Base-by-base conservation (phyloP, 2,888 invertebrate genomes). In the Calliopum simillimum region DNA sequence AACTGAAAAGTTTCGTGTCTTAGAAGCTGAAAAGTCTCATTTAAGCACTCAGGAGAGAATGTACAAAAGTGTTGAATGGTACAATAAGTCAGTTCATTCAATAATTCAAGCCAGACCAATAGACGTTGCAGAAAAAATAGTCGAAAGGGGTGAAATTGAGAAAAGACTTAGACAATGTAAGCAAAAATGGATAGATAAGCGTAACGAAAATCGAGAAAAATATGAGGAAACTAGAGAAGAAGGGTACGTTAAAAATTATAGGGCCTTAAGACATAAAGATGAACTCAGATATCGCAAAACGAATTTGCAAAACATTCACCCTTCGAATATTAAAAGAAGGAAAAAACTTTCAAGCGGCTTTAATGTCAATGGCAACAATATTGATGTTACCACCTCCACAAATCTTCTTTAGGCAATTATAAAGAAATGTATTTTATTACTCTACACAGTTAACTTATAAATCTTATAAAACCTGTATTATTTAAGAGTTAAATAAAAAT, bases 291-390 rank as follows among this genome's bases (percentile, higher is more conserved):
- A 71, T 14, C 51, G 64, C 19, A 68, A 47, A 65, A 12, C 65
- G 16, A 69, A 65, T 19, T 23, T 71, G 33, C 47, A 63, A 46
- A 62, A 53, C 44, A 47, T 64, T 41, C 64, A 69, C 14, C 55
- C 64, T 14, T 69, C 23, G n/a, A 73, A 72, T 23, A 72, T 71
- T 58, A 75, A 73, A 73, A 55, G 70, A 71, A 66, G 53, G 25
- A 73, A 66, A 16, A 59, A 71, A 70, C 70, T 74, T 72, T 69
- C 66, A 72, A 64, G 71, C 23, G 13, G 71, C 14, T 21, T 59
- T 47, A 68, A 33, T 33, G 6, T 33, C 4, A n/a, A n/a, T n/a
- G n/a, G n/a, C n/a, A 33, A 33, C 6, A 6, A 25, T 25, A 4
- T 25, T 25, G 5, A 25, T 25, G 25, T 3, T n/a, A n/a, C n/a